A percentile compares a stretch with the other conserved stretches of the same genome.
These are phyloP conservation scores for Trichacis sp. DNA, from an alignment of 2,888 invertebrate species.

Conservation along the genomic window DNA sequence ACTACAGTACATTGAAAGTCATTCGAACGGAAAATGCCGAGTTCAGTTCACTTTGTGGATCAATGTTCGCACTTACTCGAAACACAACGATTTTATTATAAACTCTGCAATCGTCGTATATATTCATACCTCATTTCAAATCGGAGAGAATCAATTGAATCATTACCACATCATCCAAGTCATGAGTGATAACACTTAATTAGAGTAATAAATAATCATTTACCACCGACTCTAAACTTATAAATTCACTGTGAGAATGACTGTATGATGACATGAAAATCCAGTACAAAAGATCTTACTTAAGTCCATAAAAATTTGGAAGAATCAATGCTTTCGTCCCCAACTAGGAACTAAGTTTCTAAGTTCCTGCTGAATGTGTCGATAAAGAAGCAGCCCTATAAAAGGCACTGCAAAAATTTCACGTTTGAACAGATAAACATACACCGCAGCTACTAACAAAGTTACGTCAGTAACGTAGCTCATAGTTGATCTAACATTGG, in stretches of 20 bases:
- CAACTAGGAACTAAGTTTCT: slow-evolving; percentile 52
- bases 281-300: not conserved
- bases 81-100: too few species aligned
- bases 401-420: slow-evolving; percentile 85
- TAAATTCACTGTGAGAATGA: too few species aligned
- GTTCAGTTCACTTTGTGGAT: too few species aligned
- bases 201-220: not conserved
- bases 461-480: slow-evolving; percentile 82
- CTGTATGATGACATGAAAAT: not conserved
- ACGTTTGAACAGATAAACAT: slow-evolving; percentile 85
- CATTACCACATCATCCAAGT: too few species aligned
- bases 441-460: slow-evolving; percentile 81
- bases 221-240: too few species aligned
- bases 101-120: too few species aligned
- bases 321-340: slow-evolving; percentile 36
- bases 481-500: slow-evolving; percentile 77
- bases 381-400: slow-evolving; percentile 80
- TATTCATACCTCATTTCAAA: too few species aligned
- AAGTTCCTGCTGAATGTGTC: slow-evolving; percentile 80
- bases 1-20: too few species aligned
- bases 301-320: not conserved
- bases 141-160: too few species aligned
- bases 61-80: too few species aligned
- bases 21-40: too few species aligned
- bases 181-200: too few species aligned